phyloP scores from a whole-genome alignment of 2,797 vertebrate genomes.

The Schizopygopsis pylzovi region DNA sequence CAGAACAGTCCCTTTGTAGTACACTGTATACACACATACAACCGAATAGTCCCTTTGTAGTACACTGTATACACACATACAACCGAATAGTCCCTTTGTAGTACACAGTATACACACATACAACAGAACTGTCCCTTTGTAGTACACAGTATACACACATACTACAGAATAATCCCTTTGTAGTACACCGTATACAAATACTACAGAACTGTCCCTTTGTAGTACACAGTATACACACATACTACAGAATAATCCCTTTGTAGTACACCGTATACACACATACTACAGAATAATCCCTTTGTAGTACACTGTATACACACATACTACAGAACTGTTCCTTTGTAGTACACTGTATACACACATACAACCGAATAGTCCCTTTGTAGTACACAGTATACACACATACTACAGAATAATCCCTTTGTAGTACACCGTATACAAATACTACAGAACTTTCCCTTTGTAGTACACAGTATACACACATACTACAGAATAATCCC shows the following conservation, averaged over 20 bases:
- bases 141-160: too few species aligned
- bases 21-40: neutral
- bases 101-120: neutral
- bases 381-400: neutral
- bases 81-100: neutral
- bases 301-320: too few species aligned
- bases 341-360: neutral
- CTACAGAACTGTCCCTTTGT: too few species aligned
- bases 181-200: neutral
- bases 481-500: neutral
- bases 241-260: neutral
- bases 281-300: too few species aligned
- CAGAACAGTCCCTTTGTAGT: neutral
- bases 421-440: neutral
- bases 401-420: accelerated
- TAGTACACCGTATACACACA: too few species aligned
- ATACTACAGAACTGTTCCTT: neutral
- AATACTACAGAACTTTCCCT: too few species aligned
- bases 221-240: too few species aligned
- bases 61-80: neutral
- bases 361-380: neutral
- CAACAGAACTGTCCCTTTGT: too few species aligned
- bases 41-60: neutral
- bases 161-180: neutral
- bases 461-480: neutral